phyloP scores from a whole-genome alignment of 2,797 vertebrate genomes.

The Hybognathus amarus region DNA sequence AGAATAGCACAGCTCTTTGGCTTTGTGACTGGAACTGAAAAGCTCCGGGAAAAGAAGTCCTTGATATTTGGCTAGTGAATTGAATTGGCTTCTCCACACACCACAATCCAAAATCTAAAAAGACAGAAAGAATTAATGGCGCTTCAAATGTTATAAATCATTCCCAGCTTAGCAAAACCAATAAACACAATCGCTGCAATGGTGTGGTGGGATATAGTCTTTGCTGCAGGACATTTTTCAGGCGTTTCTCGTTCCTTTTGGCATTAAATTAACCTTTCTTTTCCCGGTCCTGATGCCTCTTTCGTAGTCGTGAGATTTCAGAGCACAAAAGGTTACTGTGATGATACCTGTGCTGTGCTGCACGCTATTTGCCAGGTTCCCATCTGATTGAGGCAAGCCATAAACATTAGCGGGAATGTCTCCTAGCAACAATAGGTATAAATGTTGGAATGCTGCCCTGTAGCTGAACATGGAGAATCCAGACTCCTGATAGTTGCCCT shows the following conservation, averaged over 20 bases:
- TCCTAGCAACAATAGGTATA: constrained; percentile 45
- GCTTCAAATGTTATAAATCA: constrained; percentile 61
- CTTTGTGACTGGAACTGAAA: constrained; percentile 23
- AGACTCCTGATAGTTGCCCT: neutral
- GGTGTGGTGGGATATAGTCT: constrained; percentile 33
- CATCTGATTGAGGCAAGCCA: constrained; percentile 40
- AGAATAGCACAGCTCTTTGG: neutral
- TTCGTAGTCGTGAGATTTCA: constrained; percentile 33
- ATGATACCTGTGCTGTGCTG: constrained; percentile 32
- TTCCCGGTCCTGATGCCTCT: constrained; percentile 30
- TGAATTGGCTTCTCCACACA: constrained; percentile 52
- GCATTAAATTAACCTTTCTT: constrained; percentile 58
- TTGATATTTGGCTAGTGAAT: constrained; percentile 58
- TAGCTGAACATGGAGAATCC: constrained; percentile 24
- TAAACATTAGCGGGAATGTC: constrained; percentile 37
- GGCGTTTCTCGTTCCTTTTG: constrained; percentile 18
- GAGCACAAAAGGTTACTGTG: constrained; percentile 37
- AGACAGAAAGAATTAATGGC: constrained; percentile 60
- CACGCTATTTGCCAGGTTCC: constrained; percentile 30
- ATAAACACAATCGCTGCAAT: constrained; percentile 54
- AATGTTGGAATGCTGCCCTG: constrained; percentile 28
- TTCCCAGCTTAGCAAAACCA: constrained; percentile 58
- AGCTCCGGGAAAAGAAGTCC: constrained; percentile 50
- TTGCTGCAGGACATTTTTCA: constrained; percentile 38
- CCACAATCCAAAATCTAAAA: constrained; percentile 51